phyloP scores from a whole-genome alignment of 2,113 vertebrate genomes.

The Alectura lathami region DNA sequence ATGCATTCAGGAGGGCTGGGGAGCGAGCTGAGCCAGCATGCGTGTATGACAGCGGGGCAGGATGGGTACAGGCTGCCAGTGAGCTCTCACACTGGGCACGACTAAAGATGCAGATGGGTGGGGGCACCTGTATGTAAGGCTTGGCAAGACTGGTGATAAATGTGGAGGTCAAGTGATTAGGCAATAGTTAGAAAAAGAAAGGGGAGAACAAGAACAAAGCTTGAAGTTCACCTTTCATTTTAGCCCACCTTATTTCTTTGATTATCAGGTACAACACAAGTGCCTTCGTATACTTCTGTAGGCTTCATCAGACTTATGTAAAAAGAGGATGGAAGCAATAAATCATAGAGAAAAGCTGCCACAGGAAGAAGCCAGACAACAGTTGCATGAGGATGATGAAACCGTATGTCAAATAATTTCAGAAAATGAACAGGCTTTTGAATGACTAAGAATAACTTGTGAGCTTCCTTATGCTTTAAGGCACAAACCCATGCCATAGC shows the following conservation, averaged over 20 bases:
- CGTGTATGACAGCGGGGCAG: not conserved
- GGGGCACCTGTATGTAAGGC: not conserved
- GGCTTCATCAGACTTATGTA: not conserved
- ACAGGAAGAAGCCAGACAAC: not conserved
- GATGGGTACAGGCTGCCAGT: not conserved
- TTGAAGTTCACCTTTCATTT: not conserved
- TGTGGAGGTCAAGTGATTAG: not conserved
- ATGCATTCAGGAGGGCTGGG: not conserved
- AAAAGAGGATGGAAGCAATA: not conserved
- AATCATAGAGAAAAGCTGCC: not conserved
- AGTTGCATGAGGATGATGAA: not conserved
- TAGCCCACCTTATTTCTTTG: not conserved
- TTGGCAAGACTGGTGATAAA: not conserved
- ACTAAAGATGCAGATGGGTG: not conserved
- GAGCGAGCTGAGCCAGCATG: not conserved
- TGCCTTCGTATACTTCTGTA: not conserved
- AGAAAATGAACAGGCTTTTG: constrained; percentile 11
- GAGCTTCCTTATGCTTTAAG: not conserved
- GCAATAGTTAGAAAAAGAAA: not conserved
- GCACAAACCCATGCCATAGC: constrained; percentile 8
- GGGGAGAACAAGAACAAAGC: not conserved
- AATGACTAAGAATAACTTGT: constrained; percentile 19
- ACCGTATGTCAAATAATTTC: not conserved
- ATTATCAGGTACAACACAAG: not conserved
- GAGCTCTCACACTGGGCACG: not conserved